These are phyloP conservation scores for Bruchidius siliquastri DNA, from an alignment of 2,888 invertebrate species.

Conservation along the genomic window DNA sequence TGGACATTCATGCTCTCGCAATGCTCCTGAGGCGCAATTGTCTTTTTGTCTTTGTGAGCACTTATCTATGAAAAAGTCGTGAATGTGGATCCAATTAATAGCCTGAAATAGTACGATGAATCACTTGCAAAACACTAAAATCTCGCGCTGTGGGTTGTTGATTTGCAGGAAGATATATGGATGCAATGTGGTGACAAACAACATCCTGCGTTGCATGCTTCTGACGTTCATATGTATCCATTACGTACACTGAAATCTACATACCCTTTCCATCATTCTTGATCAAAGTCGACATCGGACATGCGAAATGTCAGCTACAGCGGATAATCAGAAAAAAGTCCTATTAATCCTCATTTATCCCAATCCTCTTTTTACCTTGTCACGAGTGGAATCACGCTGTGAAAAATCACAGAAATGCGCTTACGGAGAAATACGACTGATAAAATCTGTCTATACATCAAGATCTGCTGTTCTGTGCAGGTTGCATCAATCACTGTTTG, in stretches of 20 bases:
- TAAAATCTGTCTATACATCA: too few relatives aligned
- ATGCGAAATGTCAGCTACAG: background rate
- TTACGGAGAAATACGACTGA: background rate
- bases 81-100: too few relatives aligned
- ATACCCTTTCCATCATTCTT: background rate
- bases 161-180: too few relatives aligned
- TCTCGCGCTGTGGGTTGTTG: too few relatives aligned
- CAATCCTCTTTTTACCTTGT: background rate
- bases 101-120: too few relatives aligned
- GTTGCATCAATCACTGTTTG: too few relatives aligned
- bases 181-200: background rate
- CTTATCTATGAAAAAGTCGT: too few relatives aligned
- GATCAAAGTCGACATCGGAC: background rate
- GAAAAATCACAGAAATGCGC: background rate
- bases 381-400: background rate
- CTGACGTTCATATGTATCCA: background rate
- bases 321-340: background rate
- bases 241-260: background rate
- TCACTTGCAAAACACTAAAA: too few relatives aligned
- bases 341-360: background rate
- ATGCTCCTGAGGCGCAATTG: too few relatives aligned
- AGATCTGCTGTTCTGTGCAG: too few relatives aligned
- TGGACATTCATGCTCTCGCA: too few relatives aligned
- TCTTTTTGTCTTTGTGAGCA: too few relatives aligned
- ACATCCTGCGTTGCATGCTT: background rate